A percentile compares a stretch with the other conserved stretches of the same genome.
phyloP scores from a whole-genome alignment of 2,888 invertebrate genomes.

The Leptinotarsa rubiginosa region DNA sequence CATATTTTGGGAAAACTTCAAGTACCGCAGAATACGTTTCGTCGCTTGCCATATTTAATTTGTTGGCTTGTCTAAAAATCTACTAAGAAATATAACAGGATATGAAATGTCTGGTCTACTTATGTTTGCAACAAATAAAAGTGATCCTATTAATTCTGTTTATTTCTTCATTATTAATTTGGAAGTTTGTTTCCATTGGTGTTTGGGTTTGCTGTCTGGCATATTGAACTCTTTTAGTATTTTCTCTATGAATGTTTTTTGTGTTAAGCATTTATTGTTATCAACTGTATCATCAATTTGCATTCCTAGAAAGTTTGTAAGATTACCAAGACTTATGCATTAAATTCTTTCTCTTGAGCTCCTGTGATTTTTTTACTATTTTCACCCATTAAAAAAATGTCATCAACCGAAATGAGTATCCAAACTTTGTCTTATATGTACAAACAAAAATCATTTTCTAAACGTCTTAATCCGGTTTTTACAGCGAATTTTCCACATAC shows the following conservation, averaged over 20 bases:
- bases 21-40: slow-evolving; percentile 37
- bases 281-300: slow-evolving; percentile 19
- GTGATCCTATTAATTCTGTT: slow-evolving; percentile 36
- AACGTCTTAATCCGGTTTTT: slow-evolving; percentile 33
- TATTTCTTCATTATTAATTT: slow-evolving; percentile 25
- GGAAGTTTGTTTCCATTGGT: slow-evolving; percentile 43
- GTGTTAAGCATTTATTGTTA: slow-evolving; percentile 14
- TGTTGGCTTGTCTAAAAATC: slow-evolving; percentile 41
- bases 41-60: slow-evolving; percentile 35
- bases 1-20: background rate
- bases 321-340: slow-evolving; percentile 38
- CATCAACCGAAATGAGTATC: slow-evolving; percentile 18
- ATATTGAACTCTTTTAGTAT: slow-evolving; percentile 42
- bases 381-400: background rate
- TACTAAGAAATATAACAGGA: slow-evolving; percentile 30
- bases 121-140: slow-evolving; percentile 38
- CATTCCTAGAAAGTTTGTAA: slow-evolving; percentile 38
- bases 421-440: slow-evolving; percentile 24
- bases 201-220: slow-evolving; percentile 40
- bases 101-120: slow-evolving; percentile 41
- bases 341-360: slow-evolving; percentile 29
- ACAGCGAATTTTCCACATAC: slow-evolving; percentile 39
- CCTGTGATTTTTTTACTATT: slow-evolving; percentile 7
- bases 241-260: slow-evolving; percentile 32
- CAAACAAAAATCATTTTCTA: slow-evolving; percentile 35